phyloP scores from a whole-genome alignment of 2,888 invertebrate species.

The Tetranychus truncatus region DNA sequence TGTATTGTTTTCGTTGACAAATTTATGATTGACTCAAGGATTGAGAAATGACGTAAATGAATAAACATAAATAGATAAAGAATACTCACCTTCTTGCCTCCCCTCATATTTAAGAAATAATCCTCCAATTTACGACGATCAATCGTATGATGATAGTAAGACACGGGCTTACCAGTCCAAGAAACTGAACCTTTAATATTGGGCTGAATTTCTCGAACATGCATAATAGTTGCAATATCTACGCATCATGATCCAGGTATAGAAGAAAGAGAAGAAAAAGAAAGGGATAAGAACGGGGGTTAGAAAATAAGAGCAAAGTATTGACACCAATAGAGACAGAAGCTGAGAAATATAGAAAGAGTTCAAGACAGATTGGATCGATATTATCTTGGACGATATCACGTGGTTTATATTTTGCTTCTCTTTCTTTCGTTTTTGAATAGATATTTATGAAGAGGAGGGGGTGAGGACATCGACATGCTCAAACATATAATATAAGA shows the following conservation, averaged over 20 bases:
- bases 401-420: no score
- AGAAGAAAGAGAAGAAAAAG: background rate
- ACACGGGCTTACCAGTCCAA: constrained; percentile 97
- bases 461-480: constrained; percentile 3
- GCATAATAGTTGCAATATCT: constrained; percentile 97
- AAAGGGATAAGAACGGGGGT: constrained; percentile 1
- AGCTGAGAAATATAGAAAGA: background rate
- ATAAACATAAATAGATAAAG: background rate
- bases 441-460: background rate
- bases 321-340: background rate
- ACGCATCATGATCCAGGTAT: constrained; percentile 20
- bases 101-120: constrained; percentile 85
- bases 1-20: background rate
- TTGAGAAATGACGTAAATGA: background rate
- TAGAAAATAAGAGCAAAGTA: background rate
- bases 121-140: constrained; percentile 84
- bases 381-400: no score
- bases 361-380: no score
- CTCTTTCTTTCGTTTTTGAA: background rate
- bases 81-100: constrained; percentile 45
- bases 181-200: constrained; percentile 75
- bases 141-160: constrained; percentile 93
- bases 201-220: constrained; percentile 87
- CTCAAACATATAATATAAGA: background rate
- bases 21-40: background rate